Base-by-base conservation (phyloP, 2,113 vertebrate genomes). In the Chamaetylas fuelleborni region DNA sequence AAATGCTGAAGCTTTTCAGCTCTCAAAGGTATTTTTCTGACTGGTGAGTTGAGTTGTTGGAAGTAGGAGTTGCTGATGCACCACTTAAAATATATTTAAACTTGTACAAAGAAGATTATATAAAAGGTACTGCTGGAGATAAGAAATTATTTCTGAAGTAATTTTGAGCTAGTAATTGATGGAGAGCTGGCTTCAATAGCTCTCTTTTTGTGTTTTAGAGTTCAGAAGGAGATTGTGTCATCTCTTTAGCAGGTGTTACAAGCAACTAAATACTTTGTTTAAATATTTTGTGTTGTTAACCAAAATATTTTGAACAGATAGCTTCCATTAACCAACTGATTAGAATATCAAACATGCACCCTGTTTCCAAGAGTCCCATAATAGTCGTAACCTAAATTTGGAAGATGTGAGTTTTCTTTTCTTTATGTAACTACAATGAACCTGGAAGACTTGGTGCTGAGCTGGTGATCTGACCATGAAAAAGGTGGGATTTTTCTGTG, bases 311-410 rank as follows among this genome's bases (percentile, higher is more conserved):
- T 47, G 65, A 89, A 61, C 38, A 74, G 73, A 38, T 20, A 89
- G 8, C n/a, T 70, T 92, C 78, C 14, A 74, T 87, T 88, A 96
- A 57, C 50, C 74, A 92, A 65, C 25, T 57, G 40, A 95, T 96
- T 87, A 86, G n/a, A 92, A 93, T 96, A 96, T 91, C 85, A 94
- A 95, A 93, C 48, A 57, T n/a, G 13, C 51, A 82, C 65, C 42
- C 71, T 47, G 14, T 81, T 89, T 86, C 54, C 67, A 86, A 57
- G 76, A 40, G 28, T 89, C 83, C 65, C 19, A 92, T 58, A 76
- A 88, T 54, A 84, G 33, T 31, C 23, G 23, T n/a, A 82, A 70
- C 57, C 66, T 69, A 45, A 62, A 86, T 85, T 72, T 71, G 79
- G 33, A 53, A 57, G 12, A 28, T 33, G 34, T 4, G 9, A 6